Evolutionary conservation across 2,797 vertebrate genomes (phyloP), one percentile per base, ranked within the genome.

Genomic region (Sebastes itinus): DNA sequence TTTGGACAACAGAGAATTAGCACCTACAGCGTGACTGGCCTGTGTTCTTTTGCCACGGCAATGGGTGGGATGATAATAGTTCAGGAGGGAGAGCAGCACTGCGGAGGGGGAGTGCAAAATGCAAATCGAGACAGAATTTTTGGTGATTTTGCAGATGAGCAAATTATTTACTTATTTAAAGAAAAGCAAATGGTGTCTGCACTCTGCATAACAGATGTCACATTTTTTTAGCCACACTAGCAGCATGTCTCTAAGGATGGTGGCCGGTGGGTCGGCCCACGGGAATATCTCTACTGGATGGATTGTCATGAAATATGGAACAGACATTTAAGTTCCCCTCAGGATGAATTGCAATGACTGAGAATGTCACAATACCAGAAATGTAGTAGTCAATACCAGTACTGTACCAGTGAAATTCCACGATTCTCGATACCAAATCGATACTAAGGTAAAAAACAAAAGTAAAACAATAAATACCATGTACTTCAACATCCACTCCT

Each of bases 1-100:
- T 86, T 87, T 82, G 74, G 92, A 92, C 88, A 92, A 87, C 83
- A 80, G 76, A 73, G 79, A 82, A 93, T 93, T 90, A 94, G 72
- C 70, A 76, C 32, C 61, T 60, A 59, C 30, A 35, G 58, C 9
- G 27, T 35, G 76, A 78, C 72, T 35, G 54, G 33, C 20, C 33
- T 46, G 11, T 80, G 79, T 69, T 78, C 70, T 52, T 59, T 8
- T 76, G 59, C 64, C 65, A 80, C 3, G 4, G 27, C 23, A 65
- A 35, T 13, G 11, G 18, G 6, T 11, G 6, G n/a, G n/a, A 46
- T 60, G 66, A 77, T 59, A 66, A 55, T 49, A 59, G 72, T 72
- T 74, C 7, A 81, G 65, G 35, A 35, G 27, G 23, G 55, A 78
- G 67, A 59, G 22, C 35, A 69, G 35, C 28, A n/a, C 20, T 27